Evolutionary conservation across 2,888 invertebrate species (phyloP).

Genomic region (Apodemia mormo): DNA sequence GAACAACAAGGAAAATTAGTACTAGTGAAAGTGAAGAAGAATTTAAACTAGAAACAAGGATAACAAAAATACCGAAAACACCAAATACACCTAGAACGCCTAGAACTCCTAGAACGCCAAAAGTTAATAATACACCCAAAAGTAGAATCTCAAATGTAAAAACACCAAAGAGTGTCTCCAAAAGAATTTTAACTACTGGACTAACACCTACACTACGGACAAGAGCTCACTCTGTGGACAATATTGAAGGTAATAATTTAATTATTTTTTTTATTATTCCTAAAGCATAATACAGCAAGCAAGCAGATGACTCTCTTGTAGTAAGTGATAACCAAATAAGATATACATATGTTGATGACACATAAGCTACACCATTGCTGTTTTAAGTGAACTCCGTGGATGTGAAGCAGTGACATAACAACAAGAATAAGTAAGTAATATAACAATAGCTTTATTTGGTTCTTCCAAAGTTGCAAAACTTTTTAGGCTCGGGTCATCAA

Average conservation of each 20-base stretch:
- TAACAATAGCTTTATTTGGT: no score
- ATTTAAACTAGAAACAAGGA: conserved; percentile 49
- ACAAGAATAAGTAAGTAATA: no score
- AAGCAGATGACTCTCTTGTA: no score
- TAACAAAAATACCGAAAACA: conserved; percentile 49
- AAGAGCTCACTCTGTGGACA: conserved; percentile 64
- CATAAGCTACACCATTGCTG: no score
- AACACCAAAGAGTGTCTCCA: conserved; percentile 54
- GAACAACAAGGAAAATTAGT: conserved; percentile 43
- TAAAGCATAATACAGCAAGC: no score
- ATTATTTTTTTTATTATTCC: no score
- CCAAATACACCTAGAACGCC: conserved; percentile 41
- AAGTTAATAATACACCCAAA: conserved; percentile 53
- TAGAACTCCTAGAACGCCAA: conserved; percentile 43
- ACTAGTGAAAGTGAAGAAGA: conserved; percentile 60
- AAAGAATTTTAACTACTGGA: conserved; percentile 59
- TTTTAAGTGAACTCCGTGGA: no score
- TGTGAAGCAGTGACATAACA: no score
- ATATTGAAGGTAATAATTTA: conserved; percentile 57
- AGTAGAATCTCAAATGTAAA: conserved; percentile 20
- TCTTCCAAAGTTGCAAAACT: no score
- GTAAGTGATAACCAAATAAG: no score
- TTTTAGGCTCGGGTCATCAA: no score
- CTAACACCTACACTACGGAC: conserved; percentile 62
- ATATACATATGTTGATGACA: no score